These are phyloP conservation scores for Conus ventricosus DNA, from an alignment of 1,140 invertebrate species.

Conservation along the genomic window DNA sequence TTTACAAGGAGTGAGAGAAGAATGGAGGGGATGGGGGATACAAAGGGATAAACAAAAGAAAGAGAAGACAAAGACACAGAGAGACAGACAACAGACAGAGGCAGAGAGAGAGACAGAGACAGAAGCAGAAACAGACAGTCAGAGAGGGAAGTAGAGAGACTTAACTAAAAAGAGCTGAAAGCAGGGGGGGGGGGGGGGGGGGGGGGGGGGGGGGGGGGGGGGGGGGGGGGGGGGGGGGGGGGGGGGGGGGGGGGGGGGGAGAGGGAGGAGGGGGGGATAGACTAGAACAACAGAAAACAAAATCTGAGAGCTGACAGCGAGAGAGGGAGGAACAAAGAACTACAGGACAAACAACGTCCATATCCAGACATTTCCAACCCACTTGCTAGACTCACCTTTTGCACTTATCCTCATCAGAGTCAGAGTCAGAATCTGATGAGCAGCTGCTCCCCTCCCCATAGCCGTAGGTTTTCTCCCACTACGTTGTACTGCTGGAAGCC, in stretches of 20 bases:
- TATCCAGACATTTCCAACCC: neutral
- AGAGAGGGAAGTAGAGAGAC: too few relatives aligned
- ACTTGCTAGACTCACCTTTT: constrained; percentile 20
- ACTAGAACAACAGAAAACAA: neutral
- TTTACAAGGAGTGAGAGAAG: too few relatives aligned
- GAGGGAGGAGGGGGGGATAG: neutral
- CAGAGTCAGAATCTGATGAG: constrained; percentile 34
- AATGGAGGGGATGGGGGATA: too few relatives aligned
- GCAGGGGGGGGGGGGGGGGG: too few relatives aligned
- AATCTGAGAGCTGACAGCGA: neutral
- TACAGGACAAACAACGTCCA: neutral
- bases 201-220: too few relatives aligned
- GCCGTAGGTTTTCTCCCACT: constrained; percentile 63
- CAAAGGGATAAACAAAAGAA: too few relatives aligned
- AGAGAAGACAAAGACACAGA: too few relatives aligned
- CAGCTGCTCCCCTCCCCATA: constrained; percentile 48
- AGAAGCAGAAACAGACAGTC: too few relatives aligned
- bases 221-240: neutral
- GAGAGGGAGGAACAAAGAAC: neutral
- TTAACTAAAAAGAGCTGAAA: too few relatives aligned
- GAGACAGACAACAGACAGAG: too few relatives aligned
- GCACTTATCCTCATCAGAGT: constrained; percentile 47
- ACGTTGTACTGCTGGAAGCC: constrained; percentile 59
- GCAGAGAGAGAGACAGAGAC: too few relatives aligned
- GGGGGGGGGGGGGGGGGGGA: neutral